phyloP scores from a whole-genome alignment of 2,113 vertebrate genomes.

The Motacilla alba region DNA sequence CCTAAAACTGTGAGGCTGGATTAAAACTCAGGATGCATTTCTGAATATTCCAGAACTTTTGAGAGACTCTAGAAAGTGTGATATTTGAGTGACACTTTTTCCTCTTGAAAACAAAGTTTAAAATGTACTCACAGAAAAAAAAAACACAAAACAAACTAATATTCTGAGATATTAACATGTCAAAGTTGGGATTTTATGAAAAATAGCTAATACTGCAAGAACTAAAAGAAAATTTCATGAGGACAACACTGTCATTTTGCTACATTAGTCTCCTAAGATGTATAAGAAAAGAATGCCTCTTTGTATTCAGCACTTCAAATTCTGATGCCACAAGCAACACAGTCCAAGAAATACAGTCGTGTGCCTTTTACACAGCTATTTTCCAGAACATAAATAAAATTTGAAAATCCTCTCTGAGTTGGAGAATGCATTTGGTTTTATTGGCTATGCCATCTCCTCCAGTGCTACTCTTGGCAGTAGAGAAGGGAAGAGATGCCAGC shows the following conservation, averaged over 20 bases:
- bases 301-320: neutral
- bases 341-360: neutral
- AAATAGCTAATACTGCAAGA: neutral
- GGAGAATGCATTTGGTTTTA: neutral
- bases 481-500: neutral
- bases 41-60: neutral
- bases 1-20: neutral
- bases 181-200: neutral
- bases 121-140: neutral
- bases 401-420: neutral
- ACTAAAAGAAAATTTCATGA: neutral
- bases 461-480: neutral
- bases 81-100: neutral
- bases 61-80: neutral
- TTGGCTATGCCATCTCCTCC: neutral
- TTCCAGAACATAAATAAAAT: neutral
- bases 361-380: neutral
- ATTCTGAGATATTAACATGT: neutral
- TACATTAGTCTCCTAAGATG: neutral
- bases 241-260: neutral
- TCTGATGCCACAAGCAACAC: neutral
- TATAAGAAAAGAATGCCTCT: neutral
- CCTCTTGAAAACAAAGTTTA: neutral
- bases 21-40: neutral
- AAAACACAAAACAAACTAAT: neutral